Evolutionary conservation across 1,140 invertebrate genomes (phyloP), one percentile per base, ranked within the genome.

Genomic region (Myzus persicae): DNA sequence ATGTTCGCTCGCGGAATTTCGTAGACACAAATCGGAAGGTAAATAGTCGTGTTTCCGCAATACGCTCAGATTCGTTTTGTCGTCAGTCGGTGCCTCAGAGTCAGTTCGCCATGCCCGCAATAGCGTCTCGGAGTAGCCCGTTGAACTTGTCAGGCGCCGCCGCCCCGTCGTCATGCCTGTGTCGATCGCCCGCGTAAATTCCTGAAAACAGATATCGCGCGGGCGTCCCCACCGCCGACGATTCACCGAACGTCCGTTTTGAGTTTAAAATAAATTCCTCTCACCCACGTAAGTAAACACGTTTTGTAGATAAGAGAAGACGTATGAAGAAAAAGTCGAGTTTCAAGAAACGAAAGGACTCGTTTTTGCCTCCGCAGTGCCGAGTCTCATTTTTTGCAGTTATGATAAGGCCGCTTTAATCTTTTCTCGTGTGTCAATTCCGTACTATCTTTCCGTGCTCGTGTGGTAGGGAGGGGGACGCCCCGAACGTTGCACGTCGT

Each of bases 171-270:
- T n/a, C 38, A 40, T 67, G 48, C 40, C 22, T 9, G 36, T 89
- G 59, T 44, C 24, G 31, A 22, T 46, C 91, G 76, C 67, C 91
- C 91, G 91, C 67, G 31, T 92, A 92, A 92, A 81, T 54, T 89
- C 46, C 40, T 44, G 14, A 76, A 67, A 76, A n/a, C 59, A n/a
- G n/a, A 76, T 76, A n/a, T n/a, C 59, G 31, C 59, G 59, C 59
- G 59, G n/a, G 59, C n/a, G 59, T 76, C 31, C 31, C 20, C 48
- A 40, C 48, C 36, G 36, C 9, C n/a, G 44, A 8, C 44, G n/a
- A n/a, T 9, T 46, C 44, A 31, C 20, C n/a, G 36, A 6, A 40
- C 76, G n/a, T 67, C n/a, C 44, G 85, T 46, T 51, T 36, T 8
- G 22, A 6, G 48, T 51, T 20, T 38, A 24, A 54, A 38, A n/a